Conservation (phyloP, 1,140 invertebrate species). For the Harlomillsia oculata region DNA sequence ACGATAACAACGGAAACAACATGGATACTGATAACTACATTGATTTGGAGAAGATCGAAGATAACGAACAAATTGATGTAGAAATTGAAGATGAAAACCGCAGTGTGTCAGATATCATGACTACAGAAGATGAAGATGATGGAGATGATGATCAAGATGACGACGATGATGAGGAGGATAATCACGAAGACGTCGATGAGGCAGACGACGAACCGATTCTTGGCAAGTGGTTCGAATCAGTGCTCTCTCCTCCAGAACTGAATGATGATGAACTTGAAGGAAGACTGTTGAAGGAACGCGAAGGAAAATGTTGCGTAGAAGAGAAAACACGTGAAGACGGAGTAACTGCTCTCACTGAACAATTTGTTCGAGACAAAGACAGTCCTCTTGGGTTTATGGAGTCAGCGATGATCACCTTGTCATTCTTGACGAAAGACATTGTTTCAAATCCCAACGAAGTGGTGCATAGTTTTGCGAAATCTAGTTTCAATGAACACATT, state of each 20-base stretch:
- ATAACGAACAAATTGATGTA: constrained; percentile 26
- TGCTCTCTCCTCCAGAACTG: constrained; percentile 40
- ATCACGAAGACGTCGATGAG: constrained; percentile 13
- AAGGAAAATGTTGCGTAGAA: neutral
- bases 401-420: constrained; percentile 19
- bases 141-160: constrained; percentile 27
- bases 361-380: constrained; percentile 25
- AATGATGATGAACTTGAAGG: constrained; percentile 15
- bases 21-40: constrained; percentile 8
- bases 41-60: constrained; percentile 4
- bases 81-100: constrained; percentile 34
- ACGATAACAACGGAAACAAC: constrained; percentile 26
- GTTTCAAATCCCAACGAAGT: constrained; percentile 19
- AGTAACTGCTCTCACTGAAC: constrained; percentile 15
- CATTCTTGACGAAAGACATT: constrained; percentile 30
- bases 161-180: constrained; percentile 13
- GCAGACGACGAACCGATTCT: constrained; percentile 46
- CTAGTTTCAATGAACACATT: constrained; percentile 52
- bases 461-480: constrained; percentile 21
- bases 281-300: neutral
- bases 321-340: constrained; percentile 24
- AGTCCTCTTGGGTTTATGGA: constrained; percentile 28
- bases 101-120: constrained; percentile 34
- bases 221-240: constrained; percentile 47
- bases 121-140: constrained; percentile 35